Conservation (phyloP, 2,797 vertebrate species). For the Mormyrus hasselquistii region DNA sequence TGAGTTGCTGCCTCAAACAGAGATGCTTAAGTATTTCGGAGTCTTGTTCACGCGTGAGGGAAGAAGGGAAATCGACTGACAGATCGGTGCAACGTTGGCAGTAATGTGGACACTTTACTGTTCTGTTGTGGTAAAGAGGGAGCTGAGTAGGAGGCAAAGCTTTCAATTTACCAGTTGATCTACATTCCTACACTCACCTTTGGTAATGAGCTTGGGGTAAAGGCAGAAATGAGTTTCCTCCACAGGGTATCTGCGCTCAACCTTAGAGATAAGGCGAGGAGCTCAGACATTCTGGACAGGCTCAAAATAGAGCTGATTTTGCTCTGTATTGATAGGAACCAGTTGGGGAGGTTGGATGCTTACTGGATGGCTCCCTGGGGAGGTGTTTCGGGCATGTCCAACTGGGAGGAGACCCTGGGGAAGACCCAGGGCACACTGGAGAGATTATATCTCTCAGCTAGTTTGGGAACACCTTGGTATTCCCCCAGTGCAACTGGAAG, state of each 20-base stretch:
- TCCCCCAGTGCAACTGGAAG: not conserved
- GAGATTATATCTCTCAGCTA: not conserved
- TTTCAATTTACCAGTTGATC: not conserved
- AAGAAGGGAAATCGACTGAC: not conserved
- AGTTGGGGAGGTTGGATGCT: not conserved
- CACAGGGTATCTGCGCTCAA: not conserved
- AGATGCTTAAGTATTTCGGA: not conserved
- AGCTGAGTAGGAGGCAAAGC: not conserved
- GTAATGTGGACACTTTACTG: not conserved
- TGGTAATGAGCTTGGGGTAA: too few species aligned
- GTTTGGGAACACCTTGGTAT: not conserved
- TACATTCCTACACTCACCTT: not conserved
- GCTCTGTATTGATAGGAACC: not conserved
- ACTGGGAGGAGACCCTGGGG: not conserved
- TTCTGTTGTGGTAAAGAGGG: not conserved
- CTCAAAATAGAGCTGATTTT: not conserved
- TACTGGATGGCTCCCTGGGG: not conserved
- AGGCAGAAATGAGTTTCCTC: not conserved
- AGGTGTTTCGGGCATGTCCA: not conserved
- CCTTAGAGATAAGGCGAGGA: not conserved
- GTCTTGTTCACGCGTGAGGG: not conserved
- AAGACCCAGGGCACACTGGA: not conserved
- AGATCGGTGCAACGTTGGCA: not conserved
- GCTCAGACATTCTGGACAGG: not conserved
- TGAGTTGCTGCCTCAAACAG: not conserved